Evolutionary conservation across 2,888 invertebrate genomes (phyloP), one percentile per base, ranked within the genome.

Genomic region (Micropterix aruncella): DNA sequence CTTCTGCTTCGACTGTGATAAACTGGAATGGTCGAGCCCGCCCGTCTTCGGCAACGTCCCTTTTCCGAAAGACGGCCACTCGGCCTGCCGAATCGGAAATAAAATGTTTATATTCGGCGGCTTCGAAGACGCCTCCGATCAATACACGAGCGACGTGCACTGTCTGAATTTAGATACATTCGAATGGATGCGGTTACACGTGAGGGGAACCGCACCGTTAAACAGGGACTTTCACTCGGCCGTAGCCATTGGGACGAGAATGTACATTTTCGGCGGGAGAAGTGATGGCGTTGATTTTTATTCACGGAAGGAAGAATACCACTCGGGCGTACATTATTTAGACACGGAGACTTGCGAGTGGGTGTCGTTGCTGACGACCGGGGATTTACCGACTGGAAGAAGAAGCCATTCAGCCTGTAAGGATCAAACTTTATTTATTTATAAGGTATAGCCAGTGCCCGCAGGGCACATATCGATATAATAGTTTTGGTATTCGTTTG

Each of bases 341-440:
- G 84, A 94, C 63, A 79, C 86, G 47, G 62, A 66, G 45, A 75
- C 75, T 18, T 73, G 76, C 46, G 73, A 70, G 43, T 94, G 93
- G 93, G 65, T 69, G 57, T 70, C 60, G 49, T 78, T 75, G 19
- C 65, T 57, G 50, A 78, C 72, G 47, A 65, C 36, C 62, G 63
- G 39, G 87, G 85, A 2, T 66, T 71, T 42, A 72, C 93, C 93
- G 2, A 69, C 76, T 44, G 91, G 92, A 36, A 70, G 94, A 50
- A 73, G 94, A 41, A 92, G 91, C 61, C 93, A 94, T 68, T 92
- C 93, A 49, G 86, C 91, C 53, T 92, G 90, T 90, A 73, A 77
- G 81, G n/a, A n/a, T n/a, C n/a, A n/a, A n/a, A n/a, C n/a, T n/a
- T n/a, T n/a, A n/a, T n/a, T n/a, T n/a, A n/a, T n/a, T n/a, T n/a